phyloP scores from a whole-genome alignment of 1,140 invertebrate genomes.

The Pseudoatta argentina region DNA sequence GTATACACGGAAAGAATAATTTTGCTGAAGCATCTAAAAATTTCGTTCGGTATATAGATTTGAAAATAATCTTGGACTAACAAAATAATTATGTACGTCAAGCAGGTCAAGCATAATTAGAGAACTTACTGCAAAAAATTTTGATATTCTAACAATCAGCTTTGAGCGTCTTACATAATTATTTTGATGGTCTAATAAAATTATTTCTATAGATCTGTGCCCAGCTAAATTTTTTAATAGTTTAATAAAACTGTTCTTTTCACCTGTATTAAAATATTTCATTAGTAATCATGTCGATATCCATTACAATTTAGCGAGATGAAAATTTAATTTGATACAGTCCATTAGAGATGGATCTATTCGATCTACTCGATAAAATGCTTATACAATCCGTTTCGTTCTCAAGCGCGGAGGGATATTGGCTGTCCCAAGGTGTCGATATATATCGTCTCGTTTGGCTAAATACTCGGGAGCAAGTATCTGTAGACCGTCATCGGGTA shows the following conservation, averaged over 20 bases:
- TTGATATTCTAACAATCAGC: no score
- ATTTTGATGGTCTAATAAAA: no score
- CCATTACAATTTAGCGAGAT: background rate
- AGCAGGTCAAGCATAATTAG: no score
- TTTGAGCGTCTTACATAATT: no score
- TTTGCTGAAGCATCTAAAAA: no score
- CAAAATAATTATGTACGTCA: no score
- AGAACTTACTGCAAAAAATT: no score
- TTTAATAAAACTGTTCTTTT: no score
- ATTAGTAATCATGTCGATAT: background rate
- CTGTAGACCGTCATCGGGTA: constrained; percentile 32
- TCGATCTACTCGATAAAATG: background rate
- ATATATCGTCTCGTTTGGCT: constrained; percentile 40
- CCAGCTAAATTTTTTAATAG: no score
- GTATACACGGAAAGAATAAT: background rate
- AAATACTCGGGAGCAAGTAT: constrained; percentile 51
- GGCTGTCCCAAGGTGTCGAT: constrained; percentile 42
- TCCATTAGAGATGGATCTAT: background rate
- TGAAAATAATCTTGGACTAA: no score
- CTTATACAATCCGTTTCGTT: background rate
- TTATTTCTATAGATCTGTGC: no score
- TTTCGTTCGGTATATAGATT: no score
- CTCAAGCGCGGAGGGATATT: constrained; percentile 23
- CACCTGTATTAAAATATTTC: background rate
- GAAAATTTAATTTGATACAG: background rate